These are phyloP conservation scores for Lycaon pictus DNA, from an alignment of 2,113 vertebrate genomes.

Conservation along the genomic window DNA sequence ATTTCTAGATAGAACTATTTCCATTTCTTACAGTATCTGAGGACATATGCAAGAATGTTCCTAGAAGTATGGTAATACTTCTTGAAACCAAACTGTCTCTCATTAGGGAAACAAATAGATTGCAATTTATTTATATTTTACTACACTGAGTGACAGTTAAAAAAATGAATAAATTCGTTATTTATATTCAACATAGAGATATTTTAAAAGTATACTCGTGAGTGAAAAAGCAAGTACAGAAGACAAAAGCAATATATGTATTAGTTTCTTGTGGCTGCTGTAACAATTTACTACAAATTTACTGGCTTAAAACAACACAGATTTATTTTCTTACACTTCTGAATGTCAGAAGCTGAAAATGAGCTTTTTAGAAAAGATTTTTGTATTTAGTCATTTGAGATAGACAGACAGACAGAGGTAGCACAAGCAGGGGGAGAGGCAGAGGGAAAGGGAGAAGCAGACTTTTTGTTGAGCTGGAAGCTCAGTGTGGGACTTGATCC, in stretches of 20 bases:
- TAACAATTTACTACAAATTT: not conserved
- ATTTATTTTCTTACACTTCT: not conserved
- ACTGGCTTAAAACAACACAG: not conserved
- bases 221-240: not conserved
- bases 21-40: not conserved
- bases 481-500: too few species aligned
- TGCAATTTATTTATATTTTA: not conserved
- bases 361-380: not conserved
- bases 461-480: too few species aligned
- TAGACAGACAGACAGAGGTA: too few species aligned
- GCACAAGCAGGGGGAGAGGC: too few species aligned
- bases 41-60: not conserved
- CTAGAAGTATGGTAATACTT: not conserved
- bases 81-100: not conserved
- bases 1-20: not conserved
- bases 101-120: not conserved
- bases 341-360: not conserved
- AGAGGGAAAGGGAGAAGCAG: too few species aligned
- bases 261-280: not conserved
- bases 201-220: not conserved
- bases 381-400: too few species aligned
- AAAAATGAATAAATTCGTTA: not conserved
- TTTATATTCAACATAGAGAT: not conserved
- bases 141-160: not conserved
- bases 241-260: not conserved